Conservation (phyloP, 2,888 invertebrate species). For the Drosophila rellima region DNA sequence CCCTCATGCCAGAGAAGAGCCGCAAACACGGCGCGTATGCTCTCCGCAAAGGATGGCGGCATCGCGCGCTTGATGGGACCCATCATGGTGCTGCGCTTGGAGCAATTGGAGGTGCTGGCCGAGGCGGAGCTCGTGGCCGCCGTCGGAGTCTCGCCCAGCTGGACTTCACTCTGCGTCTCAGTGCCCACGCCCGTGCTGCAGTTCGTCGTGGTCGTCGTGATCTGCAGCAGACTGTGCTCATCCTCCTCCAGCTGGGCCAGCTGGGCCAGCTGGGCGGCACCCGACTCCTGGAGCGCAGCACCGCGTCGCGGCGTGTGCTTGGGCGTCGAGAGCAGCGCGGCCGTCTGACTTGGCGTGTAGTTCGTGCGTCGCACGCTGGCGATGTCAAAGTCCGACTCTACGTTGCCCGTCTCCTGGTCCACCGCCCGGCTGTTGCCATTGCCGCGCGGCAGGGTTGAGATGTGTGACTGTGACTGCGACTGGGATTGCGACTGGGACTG, state of each 20-base stretch:
- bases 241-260: too few relatives aligned
- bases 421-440: slow-evolving; percentile 89
- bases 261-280: slow-evolving; percentile 26
- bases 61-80: slow-evolving; percentile 91
- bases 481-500: slow-evolving; percentile 12
- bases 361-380: slow-evolving; percentile 85
- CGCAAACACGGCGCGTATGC: slow-evolving; percentile 97
- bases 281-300: slow-evolving; percentile 19
- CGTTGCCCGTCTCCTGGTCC: slow-evolving; percentile 86
- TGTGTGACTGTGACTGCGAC: background rate
- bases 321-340: slow-evolving; percentile 84
- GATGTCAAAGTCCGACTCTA: slow-evolving; percentile 83
- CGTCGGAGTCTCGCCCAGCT: slow-evolving; percentile 40
- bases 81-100: slow-evolving; percentile 65
- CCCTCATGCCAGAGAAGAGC: slow-evolving; percentile 99
- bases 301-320: slow-evolving; percentile 78
- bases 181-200: slow-evolving; percentile 50
- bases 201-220: slow-evolving; percentile 71
- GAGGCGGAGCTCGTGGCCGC: slow-evolving; percentile 17
- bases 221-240: slow-evolving; percentile 80
- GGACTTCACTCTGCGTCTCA: slow-evolving; percentile 61
- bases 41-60: slow-evolving; percentile 96
- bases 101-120: slow-evolving; percentile 50
- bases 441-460: slow-evolving; percentile 86
- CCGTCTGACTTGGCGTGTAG: slow-evolving; percentile 85